phyloP scores from a whole-genome alignment of 1,140 invertebrate species.

The Drosophila miranda region DNA sequence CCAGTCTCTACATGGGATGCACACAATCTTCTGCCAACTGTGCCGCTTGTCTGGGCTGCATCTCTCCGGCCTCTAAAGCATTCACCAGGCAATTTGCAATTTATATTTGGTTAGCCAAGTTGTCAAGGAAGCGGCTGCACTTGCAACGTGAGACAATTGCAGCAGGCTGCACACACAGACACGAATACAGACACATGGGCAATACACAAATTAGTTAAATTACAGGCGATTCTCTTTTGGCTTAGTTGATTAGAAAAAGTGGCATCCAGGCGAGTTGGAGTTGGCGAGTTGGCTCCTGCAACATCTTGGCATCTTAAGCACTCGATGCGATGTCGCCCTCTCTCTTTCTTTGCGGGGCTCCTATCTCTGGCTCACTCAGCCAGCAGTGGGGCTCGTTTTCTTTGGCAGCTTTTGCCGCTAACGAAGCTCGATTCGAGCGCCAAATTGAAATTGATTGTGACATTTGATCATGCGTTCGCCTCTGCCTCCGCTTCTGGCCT shows the following conservation, averaged over 20 bases:
- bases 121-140: constrained; percentile 33
- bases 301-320: constrained; percentile 34
- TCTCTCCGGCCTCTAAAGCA: constrained; percentile 10
- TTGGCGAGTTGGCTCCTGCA: constrained; percentile 30
- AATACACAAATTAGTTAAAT: constrained; percentile 75
- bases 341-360: not conserved
- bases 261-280: constrained; percentile 30
- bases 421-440: constrained; percentile 80
- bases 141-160: constrained; percentile 66
- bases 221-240: constrained; percentile 62
- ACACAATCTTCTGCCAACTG: not conserved
- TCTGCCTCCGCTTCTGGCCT: not conserved
- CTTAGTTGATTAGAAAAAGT: constrained; percentile 76
- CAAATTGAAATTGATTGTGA: constrained; percentile 81
- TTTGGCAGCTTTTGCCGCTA: constrained; percentile 63
- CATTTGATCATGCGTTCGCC: constrained; percentile 76
- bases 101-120: constrained; percentile 47
- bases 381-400: constrained; percentile 36
- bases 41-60: constrained; percentile 9
- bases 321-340: constrained; percentile 1
- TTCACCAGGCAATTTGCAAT: constrained; percentile 49
- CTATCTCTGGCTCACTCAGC: constrained; percentile 14
- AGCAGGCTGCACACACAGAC: constrained; percentile 25
- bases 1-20: not conserved
- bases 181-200: constrained; percentile 10